Percentiles rank a stretch among this genome's conserved stretches.
Evolutionary conservation across 2,888 invertebrate species (phyloP).

Genomic region (Trissolcus brochymenae): DNA sequence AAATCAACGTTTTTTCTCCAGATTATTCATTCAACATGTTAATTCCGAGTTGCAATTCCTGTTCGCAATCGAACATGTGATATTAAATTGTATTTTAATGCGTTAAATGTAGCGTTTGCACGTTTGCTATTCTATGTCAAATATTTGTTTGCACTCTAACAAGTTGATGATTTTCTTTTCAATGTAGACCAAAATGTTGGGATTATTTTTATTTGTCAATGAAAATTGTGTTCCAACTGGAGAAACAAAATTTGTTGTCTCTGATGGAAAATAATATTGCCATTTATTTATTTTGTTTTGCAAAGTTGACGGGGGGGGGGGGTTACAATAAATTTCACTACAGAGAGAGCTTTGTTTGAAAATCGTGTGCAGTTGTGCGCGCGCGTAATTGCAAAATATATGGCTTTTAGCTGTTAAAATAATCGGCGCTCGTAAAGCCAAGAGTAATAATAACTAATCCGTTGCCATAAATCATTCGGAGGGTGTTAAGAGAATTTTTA

Average conservation of each 20-base stretch:
- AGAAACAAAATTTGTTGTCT: too few species aligned
- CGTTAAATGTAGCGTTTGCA: constrained; percentile 23
- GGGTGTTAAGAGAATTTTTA: background rate
- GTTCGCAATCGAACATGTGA: constrained; percentile 17
- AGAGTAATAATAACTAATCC: constrained; percentile 15
- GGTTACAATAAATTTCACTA: constrained; percentile 30
- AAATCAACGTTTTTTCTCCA: constrained; percentile 24
- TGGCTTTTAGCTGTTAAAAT: constrained; percentile 28
- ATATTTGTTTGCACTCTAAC: background rate
- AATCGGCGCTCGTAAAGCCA: constrained; percentile 35
- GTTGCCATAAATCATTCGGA: constrained; percentile 25
- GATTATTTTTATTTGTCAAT: too few species aligned
- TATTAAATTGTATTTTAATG: constrained; percentile 50
- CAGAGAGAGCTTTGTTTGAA: constrained; percentile 12
- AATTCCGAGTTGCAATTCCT: constrained; percentile 38
- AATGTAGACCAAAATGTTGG: too few species aligned
- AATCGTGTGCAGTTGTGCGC: constrained; percentile 20
- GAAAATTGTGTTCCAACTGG: too few species aligned
- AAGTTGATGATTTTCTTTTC: too few species aligned
- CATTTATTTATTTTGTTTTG: too few species aligned
- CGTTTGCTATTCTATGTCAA: constrained; percentile 27
- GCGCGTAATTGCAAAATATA: constrained; percentile 30
- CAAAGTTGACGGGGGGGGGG: constrained; percentile 8
- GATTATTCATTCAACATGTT: constrained; percentile 38
- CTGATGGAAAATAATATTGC: too few species aligned